Evolutionary conservation across 2,113 vertebrate genomes (phyloP).

Genomic region (Python bivittatus): DNA sequence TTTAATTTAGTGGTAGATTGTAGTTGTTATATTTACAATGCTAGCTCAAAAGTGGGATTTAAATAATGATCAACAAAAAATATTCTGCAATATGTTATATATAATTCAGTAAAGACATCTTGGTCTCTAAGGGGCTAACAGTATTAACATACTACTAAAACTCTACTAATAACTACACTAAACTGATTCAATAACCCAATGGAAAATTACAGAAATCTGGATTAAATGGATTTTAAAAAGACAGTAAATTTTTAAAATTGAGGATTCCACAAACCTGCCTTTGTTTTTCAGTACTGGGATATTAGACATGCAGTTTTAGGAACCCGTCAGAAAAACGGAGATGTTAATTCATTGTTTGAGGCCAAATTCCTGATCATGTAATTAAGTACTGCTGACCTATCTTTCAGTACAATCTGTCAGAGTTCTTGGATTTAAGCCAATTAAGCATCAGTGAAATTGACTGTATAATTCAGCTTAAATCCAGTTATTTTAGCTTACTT

Average conservation of each 20-base stretch:
- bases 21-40: background rate
- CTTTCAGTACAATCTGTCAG: conserved; percentile 16
- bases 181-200: background rate
- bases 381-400: conserved; percentile 25
- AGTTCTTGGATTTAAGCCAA: conserved; percentile 18
- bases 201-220: background rate
- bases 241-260: background rate
- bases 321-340: background rate
- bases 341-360: background rate
- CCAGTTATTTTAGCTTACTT: conserved; percentile 14
- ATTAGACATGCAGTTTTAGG: conserved; percentile 1
- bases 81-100: background rate
- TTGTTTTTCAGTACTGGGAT: background rate
- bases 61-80: background rate
- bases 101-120: conserved; percentile 57
- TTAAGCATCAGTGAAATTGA: conserved; percentile 11
- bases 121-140: conserved; percentile 49
- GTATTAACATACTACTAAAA: background rate
- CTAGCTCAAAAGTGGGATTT: background rate
- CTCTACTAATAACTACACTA: background rate
- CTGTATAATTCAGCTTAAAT: conserved; percentile 5
- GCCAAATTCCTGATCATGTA: conserved; percentile 6
- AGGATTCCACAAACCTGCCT: background rate
- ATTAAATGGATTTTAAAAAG: conserved; percentile 17
- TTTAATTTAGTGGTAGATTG: background rate